Evolutionary conservation across 2,113 vertebrate species (phyloP).

Genomic region (Oceanodroma tethys): DNA sequence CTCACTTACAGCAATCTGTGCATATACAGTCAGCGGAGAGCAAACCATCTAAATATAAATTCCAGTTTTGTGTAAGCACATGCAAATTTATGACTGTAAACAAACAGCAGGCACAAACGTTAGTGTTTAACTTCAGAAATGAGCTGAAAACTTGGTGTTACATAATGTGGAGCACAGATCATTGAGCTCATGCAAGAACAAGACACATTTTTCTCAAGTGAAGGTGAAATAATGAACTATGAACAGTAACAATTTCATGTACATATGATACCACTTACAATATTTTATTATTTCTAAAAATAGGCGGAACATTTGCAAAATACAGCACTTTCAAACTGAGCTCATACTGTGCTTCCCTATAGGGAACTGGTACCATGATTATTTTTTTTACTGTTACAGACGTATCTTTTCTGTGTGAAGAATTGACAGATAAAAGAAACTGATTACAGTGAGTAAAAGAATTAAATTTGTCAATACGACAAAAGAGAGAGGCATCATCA

Average conservation of each 20-base stretch:
- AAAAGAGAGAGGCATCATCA: background rate
- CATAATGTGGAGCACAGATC: background rate
- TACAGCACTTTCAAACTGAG: background rate
- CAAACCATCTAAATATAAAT: background rate
- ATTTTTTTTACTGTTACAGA: background rate
- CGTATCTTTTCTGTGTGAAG: background rate
- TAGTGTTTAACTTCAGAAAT: background rate
- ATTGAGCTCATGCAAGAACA: background rate
- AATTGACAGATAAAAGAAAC: background rate
- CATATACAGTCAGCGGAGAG: background rate
- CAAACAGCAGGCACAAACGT: background rate
- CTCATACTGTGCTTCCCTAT: background rate
- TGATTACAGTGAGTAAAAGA: background rate
- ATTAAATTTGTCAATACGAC: background rate
- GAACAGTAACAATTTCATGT: background rate
- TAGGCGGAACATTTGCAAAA: background rate
- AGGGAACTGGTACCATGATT: background rate
- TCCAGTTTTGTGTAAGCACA: background rate
- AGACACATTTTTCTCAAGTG: background rate
- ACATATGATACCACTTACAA: background rate
- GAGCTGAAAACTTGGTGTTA: background rate
- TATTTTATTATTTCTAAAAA: background rate
- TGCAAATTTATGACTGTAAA: background rate
- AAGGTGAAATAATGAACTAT: background rate
- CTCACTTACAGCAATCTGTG: background rate